Evolutionary conservation across 2,113 vertebrate genomes (phyloP).

Genomic region (Trachemys scripta): DNA sequence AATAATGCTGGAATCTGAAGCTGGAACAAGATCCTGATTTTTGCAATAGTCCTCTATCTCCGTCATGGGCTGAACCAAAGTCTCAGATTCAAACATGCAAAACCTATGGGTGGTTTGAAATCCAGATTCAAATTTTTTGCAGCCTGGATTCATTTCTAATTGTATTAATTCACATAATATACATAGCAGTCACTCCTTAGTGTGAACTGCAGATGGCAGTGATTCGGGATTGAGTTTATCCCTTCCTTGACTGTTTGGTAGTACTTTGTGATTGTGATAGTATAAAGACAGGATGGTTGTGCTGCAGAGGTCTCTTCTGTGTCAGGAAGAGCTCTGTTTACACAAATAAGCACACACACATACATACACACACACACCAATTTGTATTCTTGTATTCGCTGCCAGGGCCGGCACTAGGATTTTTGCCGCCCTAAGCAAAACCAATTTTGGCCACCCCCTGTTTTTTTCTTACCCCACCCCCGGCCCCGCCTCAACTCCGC

Average conservation of each 20-base stretch:
- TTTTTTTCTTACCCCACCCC: too few relatives aligned
- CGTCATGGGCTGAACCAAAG: neutral
- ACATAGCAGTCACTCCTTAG: neutral
- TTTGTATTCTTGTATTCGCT: neutral
- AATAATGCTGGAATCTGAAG: neutral
- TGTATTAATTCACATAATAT: neutral
- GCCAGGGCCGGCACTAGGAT: too few relatives aligned
- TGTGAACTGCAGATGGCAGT: neutral
- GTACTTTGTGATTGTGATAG: neutral
- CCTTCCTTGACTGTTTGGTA: neutral
- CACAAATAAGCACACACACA: accelerated
- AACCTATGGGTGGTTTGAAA: neutral
- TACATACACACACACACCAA: too few relatives aligned
- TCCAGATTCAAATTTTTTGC: neutral
- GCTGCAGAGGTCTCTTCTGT: accelerated
- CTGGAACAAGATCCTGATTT: neutral
- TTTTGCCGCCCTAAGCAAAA: too few relatives aligned
- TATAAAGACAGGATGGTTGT: neutral
- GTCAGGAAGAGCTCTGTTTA: neutral
- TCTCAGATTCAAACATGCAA: neutral
- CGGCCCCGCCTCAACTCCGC: too few relatives aligned
- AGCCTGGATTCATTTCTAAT: neutral
- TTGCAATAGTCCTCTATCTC: neutral
- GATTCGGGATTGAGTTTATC: neutral
- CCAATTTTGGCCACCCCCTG: too few relatives aligned